Base-by-base conservation (phyloP, 2,113 vertebrate species). In the Solea senegalensis region DNA sequence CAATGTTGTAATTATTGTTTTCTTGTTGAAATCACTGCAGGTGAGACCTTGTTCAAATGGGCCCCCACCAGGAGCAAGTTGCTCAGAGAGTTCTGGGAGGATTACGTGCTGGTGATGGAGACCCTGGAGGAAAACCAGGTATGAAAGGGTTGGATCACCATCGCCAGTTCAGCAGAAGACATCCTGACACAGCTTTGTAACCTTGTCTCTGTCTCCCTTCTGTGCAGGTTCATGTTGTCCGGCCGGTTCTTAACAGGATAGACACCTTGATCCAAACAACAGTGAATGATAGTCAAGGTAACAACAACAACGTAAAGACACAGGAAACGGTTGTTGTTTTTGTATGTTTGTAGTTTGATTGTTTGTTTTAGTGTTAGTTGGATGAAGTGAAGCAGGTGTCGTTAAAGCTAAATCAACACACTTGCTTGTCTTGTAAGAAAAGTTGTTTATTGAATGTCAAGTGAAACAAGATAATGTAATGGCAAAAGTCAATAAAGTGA, bases 111-210 rank as follows among this genome's bases (percentile, higher is more conserved):
- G 89, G 91, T 99, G 46, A 93, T 99, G 94, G 97, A 99, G 74
- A 97, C 96, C 1, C 73, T 99, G 54, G 97, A 99, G 85, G 97
- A 97, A 86, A 99, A 97, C 85, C 97, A 99, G 94, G 97, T 98
- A 64, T 14, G 21, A 8, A 54, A 9, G 3, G 51, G 21, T 55
- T n/a, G 12, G 0, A 48, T 62, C 14, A 1, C 8, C 7, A 4
- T 10, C 12, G 16, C 48, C 34, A 1, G 1, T 21, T 12, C 28
- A 51, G 48, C 46, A 51, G 13, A 21, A 8, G 9, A 15, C 10
- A 7, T 57, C 49, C 34, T 21, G 0, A 44, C 1, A 7, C 34
- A 55, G 14, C 9, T 57, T 16, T 68, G 46, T 39, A 13, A 59
- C 39, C 2, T 8, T 69, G 3, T 27, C 34, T 12, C 0, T 70